Base-by-base conservation (phyloP, 2,797 vertebrate species). In the Anguilla anguilla region DNA sequence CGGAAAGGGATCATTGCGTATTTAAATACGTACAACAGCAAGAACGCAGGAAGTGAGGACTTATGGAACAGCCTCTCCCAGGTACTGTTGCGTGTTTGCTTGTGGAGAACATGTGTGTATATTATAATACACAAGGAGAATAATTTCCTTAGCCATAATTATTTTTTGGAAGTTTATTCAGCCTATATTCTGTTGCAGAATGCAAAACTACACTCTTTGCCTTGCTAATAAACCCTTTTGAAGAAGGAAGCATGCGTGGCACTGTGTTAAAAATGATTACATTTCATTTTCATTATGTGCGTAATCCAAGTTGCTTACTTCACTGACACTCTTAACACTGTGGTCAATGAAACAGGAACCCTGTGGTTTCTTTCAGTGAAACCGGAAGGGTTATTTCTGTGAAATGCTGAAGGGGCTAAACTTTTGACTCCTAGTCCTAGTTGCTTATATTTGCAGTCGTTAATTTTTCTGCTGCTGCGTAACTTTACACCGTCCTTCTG, bases 1-100 rank as follows among this genome's bases (percentile, higher is more conserved):
- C 97, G 92, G 90, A 96, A 96, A 90, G 97, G 97, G 19, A 89
- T 99, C 88, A 94, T 96, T 89, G 88, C 95, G 15, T 99, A 99
- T 91, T 94, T 99, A 25, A 94, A 91, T 43, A 94, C 96, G 89
- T 97, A 97, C 89, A 95, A 90, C 7, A 96, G 95, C 28, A 89
- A 85, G 86, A 98, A 97, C 89, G 97, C 97, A 0, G 94, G 92
- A 86, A 99, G 96, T 1, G 93, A 97, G 43, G 95, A 98, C 89
- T 94, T 99, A 22, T 99, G 98, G 98, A 97, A 97, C 92, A 97
- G 97, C 92, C 96, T 99, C 89, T 97, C 97, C 87, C 93, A 97
- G 97, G 98, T 99, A 93, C 88, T 88, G 83, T 61, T 85, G 67
- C 19, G 51, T 15, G 39, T 46, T 64, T 67, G 35, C 22, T 17